phyloP scores from a whole-genome alignment of 2,797 vertebrate genomes.

The Crocidura indochinensis region DNA sequence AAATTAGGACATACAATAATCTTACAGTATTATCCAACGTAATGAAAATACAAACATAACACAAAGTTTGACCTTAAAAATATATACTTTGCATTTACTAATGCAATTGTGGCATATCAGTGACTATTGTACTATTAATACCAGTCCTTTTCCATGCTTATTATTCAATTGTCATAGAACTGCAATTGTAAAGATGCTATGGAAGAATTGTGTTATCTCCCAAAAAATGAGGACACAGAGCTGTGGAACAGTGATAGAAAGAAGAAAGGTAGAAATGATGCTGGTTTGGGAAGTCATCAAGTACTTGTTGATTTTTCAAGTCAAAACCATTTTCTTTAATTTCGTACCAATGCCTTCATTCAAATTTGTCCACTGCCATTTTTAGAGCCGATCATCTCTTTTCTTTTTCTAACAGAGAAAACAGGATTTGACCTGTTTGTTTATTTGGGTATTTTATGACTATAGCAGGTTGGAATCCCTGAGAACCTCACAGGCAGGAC shows the following conservation, averaged over 20 bases:
- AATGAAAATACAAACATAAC: slow-evolving; percentile 91
- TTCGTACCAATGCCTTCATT: slow-evolving; percentile 89
- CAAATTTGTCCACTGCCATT: slow-evolving; percentile 83
- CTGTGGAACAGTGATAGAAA: slow-evolving; percentile 67
- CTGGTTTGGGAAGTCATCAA: slow-evolving; percentile 82
- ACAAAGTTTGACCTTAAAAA: slow-evolving; percentile 91
- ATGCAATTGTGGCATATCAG: slow-evolving; percentile 92
- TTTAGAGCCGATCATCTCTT: background rate
- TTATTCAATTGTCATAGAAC: slow-evolving; percentile 74
- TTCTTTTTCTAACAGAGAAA: slow-evolving; percentile 47
- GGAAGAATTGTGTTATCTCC: slow-evolving; percentile 75
- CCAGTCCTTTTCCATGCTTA: slow-evolving; percentile 77
- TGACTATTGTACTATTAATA: slow-evolving; percentile 87
- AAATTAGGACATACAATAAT: slow-evolving; percentile 93
- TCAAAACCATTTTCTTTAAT: slow-evolving; percentile 88
- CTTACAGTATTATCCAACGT: slow-evolving; percentile 94
- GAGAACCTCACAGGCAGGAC: background rate
- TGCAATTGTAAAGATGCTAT: slow-evolving; percentile 84
- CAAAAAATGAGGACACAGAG: slow-evolving; percentile 64
- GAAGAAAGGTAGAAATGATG: slow-evolving; percentile 61
- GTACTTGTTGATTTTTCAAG: slow-evolving; percentile 84
- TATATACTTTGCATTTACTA: slow-evolving; percentile 91
- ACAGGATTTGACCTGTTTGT: background rate
- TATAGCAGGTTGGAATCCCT: background rate
- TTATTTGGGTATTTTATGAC: background rate